Base-by-base conservation (phyloP, 2,888 invertebrate genomes). In the Drosophila prostipennis region DNA sequence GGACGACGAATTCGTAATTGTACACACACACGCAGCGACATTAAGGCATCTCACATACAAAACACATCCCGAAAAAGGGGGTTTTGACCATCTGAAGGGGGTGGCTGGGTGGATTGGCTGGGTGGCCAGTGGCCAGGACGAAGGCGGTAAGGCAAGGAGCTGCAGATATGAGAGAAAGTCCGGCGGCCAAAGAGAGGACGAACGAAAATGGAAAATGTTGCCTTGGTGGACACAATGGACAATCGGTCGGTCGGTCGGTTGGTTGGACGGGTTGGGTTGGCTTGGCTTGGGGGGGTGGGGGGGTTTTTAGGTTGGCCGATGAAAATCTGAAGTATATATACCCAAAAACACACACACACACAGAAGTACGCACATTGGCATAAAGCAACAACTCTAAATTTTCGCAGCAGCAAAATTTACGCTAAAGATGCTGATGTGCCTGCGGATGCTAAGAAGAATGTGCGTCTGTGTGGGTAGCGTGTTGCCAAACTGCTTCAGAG, bases 1-100 rank as follows among this genome's bases (percentile, higher is more conserved):
- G 88, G 79, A 80, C 77, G 87, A 81, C 82, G 80, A 84, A 83
- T 86, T 83, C 84, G 88, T 87, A 87, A 83, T 86, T 86, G 82
- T 83, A 72, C 71, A 71, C 78, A 77, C 78, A 81, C 72, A 77
- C 72, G 72, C 76, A 71, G 69, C 53, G 60, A 75, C 68, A 80
- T 71, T 67, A 83, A 76, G 73, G 65, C 72, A 69, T 64, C 67
- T 53, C 58, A 58, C 65, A 59, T 56, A 60, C 64, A 42, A 29
- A n/a, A 40, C 40, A 29, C 26, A 26, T 26, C 10, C 13, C 23
- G 5, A 13, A 34, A 34, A 34, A 16, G 29, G 32, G 48, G 48
- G 48, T 48, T 48, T 34, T 48, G 48, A 48, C 48, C 48, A 48
- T 19, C 48, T 34, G 48, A 48, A 48, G 49, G 29, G 19, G 32